Base-by-base conservation (phyloP, 2,888 invertebrate species). In the Lycocerus yunnanus region DNA sequence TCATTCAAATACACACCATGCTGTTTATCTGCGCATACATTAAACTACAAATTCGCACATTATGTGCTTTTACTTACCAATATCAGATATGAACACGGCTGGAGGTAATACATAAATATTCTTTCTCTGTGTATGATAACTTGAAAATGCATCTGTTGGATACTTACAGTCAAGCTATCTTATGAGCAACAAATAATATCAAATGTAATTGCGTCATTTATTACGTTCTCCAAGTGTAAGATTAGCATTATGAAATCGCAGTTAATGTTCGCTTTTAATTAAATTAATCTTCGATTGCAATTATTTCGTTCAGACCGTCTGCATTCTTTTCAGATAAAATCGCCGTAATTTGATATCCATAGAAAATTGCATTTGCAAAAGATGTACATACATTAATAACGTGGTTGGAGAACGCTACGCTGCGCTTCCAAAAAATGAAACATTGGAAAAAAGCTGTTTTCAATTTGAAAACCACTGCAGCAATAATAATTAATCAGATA, bases 1-100 rank as follows among this genome's bases (percentile, higher is more conserved):
- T 84, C 84, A 84, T 81, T 84, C 84, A 82, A 83, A 81, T 77
- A 81, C 82, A 81, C 83, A 82, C 83, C 83, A 81, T 81, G 83
- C 77, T 77, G 81, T 78, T 83, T 80, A 80, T 81, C 82, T 82
- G 81, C 80, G 81, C 83, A 82, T 83, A 82, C 80, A 77, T 80
- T 78, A 72, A 72, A 73, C 74, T 75, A 74, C 76, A 75, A 78
- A 78, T 67, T 80, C 67, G 73, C 70, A 77, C 74, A 82, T 83
- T 82, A 82, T 81, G 79, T 80, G 76, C 77, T 81, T 82, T 81
- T 81, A 81, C 78, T 78, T 78, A 82, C 82, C 81, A 76, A 82
- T 83, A 82, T 83, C 81, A 81, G 82, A 81, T 81, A 82, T 75
- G 80, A 81, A 77, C 81, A 77, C 81, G 61, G 80, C 77, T 79